These are phyloP conservation scores for Chascanopsetta lugubris DNA, from an alignment of 2,113 vertebrate species.

Conservation along the genomic window DNA sequence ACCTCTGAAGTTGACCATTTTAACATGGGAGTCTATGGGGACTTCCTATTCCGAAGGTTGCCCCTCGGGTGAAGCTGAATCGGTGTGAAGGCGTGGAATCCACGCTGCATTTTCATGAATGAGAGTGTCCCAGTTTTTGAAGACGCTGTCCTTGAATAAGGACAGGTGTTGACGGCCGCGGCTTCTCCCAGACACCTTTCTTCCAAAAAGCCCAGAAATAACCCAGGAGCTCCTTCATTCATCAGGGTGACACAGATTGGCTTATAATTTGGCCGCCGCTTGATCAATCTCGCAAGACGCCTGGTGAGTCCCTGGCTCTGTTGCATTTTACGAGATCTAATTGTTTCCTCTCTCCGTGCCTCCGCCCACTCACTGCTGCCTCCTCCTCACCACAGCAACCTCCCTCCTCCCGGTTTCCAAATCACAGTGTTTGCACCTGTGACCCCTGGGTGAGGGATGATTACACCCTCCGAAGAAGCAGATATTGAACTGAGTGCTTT, in stretches of 20 bases:
- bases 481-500: conserved; percentile 62
- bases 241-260: conserved; percentile 54
- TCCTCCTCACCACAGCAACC: conserved; percentile 26
- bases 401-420: conserved; percentile 45
- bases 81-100: conserved; percentile 24
- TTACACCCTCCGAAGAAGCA: conserved; percentile 69
- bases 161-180: conserved; percentile 51
- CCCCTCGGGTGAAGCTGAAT: too few species aligned
- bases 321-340: conserved; percentile 36
- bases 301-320: conserved; percentile 20
- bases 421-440: conserved; percentile 71
- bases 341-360: conserved; percentile 14
- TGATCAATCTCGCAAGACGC: conserved; percentile 48
- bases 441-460: conserved; percentile 70
- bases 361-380: conserved; percentile 28
- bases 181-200: conserved; percentile 41
- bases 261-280: conserved; percentile 42
- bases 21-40: too few species aligned
- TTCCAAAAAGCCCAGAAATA: conserved; percentile 64
- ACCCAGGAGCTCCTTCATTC: conserved; percentile 42
- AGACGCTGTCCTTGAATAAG: conserved; percentile 59
- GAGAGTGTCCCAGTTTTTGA: conserved; percentile 64
- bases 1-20: too few species aligned
- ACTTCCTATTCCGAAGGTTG: too few species aligned
- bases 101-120: conserved; percentile 49